A percentile compares a stretch with the other conserved stretches of the same genome.
These are phyloP conservation scores for Cephus pygmeus DNA, from an alignment of 2,888 invertebrate genomes.

Conservation along the genomic window DNA sequence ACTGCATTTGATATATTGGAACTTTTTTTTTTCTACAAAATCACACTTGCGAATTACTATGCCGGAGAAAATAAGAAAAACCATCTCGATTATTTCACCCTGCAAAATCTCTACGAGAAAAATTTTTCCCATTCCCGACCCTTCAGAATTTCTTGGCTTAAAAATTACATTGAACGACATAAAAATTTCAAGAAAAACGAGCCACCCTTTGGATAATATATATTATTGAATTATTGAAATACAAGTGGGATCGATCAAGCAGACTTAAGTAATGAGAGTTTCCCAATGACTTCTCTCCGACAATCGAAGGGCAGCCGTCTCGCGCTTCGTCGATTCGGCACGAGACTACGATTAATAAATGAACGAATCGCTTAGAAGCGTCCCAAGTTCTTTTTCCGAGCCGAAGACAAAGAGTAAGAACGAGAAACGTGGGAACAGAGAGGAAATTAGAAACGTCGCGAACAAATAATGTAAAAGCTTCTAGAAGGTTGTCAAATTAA, in stretches of 20 bases:
- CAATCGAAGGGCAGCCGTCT: not conserved
- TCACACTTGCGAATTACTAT: not conserved
- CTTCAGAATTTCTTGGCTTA: not conserved
- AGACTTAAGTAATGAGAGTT: not conserved
- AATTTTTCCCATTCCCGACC: not conserved
- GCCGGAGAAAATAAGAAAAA: not conserved
- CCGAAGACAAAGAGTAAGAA: not conserved
- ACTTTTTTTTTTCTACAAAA: not conserved
- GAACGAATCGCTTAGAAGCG: not conserved
- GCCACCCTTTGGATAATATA: not conserved
- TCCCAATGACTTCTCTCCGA: not conserved
- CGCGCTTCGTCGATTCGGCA: not conserved
- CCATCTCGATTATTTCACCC: not conserved
- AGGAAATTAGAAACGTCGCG: not conserved
- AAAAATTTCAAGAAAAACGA: not conserved
- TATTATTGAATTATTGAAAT: not conserved
- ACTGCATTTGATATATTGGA: not conserved
- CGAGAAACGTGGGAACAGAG: not conserved
- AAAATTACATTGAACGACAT: not conserved
- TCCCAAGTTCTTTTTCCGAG: not conserved
- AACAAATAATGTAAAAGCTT: not conserved
- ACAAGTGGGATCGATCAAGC: not conserved
- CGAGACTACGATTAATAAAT: not conserved
- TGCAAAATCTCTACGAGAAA: not conserved
- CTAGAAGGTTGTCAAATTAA: not conserved